Percentiles rank a stretch among this genome's conserved stretches.
Conservation (phyloP, 2,113 vertebrate genomes). For the Paratilapia polleni region DNA sequence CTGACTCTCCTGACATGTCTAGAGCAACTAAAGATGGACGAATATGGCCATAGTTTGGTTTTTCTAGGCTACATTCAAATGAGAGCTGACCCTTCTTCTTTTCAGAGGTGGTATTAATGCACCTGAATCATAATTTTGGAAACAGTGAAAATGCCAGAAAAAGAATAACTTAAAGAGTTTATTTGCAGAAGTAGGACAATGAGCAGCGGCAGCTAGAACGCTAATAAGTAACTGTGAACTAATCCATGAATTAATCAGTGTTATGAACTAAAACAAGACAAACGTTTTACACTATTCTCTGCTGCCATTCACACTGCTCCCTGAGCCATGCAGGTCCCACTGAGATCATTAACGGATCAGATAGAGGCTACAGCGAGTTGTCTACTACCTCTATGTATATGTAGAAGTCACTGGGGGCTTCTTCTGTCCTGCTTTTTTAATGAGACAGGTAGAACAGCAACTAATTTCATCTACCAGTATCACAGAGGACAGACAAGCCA, state of each 20-base stretch:
- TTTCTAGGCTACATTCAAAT: neutral
- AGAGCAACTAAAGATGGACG: neutral
- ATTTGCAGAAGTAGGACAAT: neutral
- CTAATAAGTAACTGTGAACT: neutral
- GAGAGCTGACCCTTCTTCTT: neutral
- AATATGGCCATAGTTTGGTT: neutral
- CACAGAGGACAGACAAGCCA: neutral
- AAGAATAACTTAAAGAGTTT: neutral
- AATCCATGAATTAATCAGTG: neutral
- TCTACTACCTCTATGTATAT: neutral
- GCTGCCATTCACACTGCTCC: neutral
- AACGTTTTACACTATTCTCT: neutral
- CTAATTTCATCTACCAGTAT: constrained; percentile 4
- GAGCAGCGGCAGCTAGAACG: neutral
- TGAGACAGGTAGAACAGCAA: neutral
- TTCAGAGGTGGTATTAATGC: neutral
- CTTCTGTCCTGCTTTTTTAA: neutral
- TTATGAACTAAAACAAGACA: neutral
- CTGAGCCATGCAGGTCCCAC: neutral
- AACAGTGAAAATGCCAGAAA: neutral
- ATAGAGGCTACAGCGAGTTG: neutral
- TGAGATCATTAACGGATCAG: neutral
- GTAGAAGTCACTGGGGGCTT: neutral
- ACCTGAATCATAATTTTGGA: neutral
- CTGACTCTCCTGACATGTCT: neutral